Percentiles rank a stretch among this genome's conserved stretches.
phyloP scores from a whole-genome alignment of 2,113 vertebrate genomes.

The Dipodomys merriami region DNA sequence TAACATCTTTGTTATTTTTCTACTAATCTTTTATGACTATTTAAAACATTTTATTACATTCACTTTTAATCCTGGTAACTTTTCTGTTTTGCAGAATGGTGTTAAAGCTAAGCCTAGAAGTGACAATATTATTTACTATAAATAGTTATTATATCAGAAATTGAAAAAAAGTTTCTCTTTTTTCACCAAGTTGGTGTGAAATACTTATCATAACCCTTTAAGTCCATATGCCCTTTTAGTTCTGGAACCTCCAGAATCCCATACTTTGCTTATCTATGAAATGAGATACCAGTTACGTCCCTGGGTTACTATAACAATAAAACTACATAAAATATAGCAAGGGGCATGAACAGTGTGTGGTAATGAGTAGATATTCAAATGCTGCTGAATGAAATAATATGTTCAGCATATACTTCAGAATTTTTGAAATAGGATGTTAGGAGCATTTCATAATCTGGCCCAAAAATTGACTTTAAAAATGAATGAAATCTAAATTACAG shows the following conservation, averaged over 20 bases:
- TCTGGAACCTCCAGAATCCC: constrained; percentile 13
- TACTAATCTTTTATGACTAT: constrained; percentile 30
- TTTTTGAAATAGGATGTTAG: constrained; percentile 48
- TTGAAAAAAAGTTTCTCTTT: background rate
- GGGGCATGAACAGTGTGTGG: background rate
- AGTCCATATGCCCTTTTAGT: background rate
- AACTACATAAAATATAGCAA: background rate
- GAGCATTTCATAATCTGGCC: constrained; percentile 2
- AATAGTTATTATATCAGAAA: constrained; percentile 19
- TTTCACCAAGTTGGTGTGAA: constrained; percentile 10
- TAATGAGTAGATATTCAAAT: constrained; percentile 8
- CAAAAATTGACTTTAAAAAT: constrained; percentile 60
- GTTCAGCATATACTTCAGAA: constrained; percentile 19
- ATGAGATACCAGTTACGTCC: constrained; percentile 1
- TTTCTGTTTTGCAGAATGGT: background rate
- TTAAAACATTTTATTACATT: constrained; percentile 35
- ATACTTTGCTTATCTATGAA: constrained; percentile 22
- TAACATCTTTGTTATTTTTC: constrained; percentile 35
- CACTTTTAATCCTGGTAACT: background rate
- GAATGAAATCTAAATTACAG: constrained; percentile 46
- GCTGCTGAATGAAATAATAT: background rate
- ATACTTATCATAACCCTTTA: background rate
- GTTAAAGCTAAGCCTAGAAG: constrained; percentile 21
- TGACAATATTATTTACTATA: constrained; percentile 28
- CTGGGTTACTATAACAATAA: background rate